Evolutionary conservation across 35 echinoderm and acorn worm genomes (phyloP).

Genomic region (Patiria miniata): DNA sequence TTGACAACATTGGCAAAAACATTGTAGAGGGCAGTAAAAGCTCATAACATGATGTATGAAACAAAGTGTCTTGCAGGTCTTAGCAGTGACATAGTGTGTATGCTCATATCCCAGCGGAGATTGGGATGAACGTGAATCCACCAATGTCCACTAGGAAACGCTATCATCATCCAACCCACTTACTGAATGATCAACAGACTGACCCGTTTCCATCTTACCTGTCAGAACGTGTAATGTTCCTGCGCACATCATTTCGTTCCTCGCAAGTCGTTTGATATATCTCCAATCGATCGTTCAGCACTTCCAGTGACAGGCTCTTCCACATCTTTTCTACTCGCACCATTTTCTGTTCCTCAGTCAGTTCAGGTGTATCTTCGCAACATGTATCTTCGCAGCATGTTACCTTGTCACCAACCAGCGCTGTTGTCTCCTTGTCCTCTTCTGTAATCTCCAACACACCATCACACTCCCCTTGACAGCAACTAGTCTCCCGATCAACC

Average conservation of each 20-base stretch:
- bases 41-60: no score
- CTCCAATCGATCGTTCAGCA: not conserved
- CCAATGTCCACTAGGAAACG: no score
- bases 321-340: not conserved
- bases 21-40: no score
- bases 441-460: not conserved
- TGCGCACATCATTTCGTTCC: not conserved
- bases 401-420: not conserved
- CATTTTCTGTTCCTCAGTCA: not conserved
- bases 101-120: no score
- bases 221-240: not conserved
- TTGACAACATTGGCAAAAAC: no score
- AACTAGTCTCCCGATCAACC: not conserved
- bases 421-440: not conserved
- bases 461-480: not conserved
- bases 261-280: not conserved
- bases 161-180: no score
- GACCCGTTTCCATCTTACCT: not conserved
- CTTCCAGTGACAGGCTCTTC: conserved; percentile 6
- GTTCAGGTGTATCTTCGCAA: not conserved
- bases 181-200: no score
- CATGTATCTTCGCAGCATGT: not conserved
- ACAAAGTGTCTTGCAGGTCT: no score
- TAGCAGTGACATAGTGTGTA: no score
- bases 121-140: no score